phyloP scores from a whole-genome alignment of 2,113 vertebrate species.

The Psittacus erithacus region DNA sequence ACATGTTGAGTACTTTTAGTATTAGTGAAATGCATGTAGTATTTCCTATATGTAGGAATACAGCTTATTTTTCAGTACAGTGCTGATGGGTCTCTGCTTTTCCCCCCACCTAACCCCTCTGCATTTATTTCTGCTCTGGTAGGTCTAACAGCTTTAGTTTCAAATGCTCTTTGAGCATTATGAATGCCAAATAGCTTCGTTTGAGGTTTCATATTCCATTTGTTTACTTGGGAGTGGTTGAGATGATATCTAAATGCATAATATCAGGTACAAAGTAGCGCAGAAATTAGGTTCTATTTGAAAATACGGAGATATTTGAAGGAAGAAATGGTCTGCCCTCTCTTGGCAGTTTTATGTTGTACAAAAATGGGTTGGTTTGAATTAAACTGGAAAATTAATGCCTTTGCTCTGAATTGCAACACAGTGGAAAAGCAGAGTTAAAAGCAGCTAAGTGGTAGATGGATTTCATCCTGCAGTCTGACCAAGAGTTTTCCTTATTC shows the following conservation, averaged over 20 bases:
- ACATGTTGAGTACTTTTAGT: fast-evolving
- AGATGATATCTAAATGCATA: not conserved
- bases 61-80: not conserved
- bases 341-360: not conserved
- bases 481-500: not conserved
- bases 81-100: not conserved
- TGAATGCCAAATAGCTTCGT: not conserved
- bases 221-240: not conserved
- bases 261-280: fast-evolving
- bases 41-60: not conserved
- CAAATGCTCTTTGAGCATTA: not conserved
- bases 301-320: not conserved
- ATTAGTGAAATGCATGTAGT: not conserved
- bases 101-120: fast-evolving
- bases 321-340: not conserved
- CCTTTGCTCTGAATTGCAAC: not conserved
- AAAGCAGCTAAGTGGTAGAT: fast-evolving
- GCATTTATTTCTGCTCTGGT: not conserved
- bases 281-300: not conserved
- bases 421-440: not conserved
- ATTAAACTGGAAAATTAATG: not conserved
- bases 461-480: not conserved
- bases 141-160: not conserved
- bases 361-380: not conserved
- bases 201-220: not conserved